Percentiles rank a stretch among this genome's conserved stretches.
Conservation (phyloP, 2,888 invertebrate species). For the Sarcophaga variegata region DNA sequence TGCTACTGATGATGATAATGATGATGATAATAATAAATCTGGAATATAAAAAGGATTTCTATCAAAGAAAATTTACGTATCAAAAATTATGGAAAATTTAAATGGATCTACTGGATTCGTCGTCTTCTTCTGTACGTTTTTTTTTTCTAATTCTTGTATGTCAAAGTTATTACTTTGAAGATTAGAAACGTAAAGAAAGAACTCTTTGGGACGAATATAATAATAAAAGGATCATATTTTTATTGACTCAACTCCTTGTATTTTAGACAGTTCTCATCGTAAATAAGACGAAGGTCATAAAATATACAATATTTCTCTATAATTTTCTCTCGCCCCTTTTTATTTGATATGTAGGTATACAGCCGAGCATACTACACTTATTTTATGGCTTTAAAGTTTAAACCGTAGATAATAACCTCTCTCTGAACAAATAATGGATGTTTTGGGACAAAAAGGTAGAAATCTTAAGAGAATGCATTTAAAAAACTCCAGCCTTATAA, state of each 20-base stretch:
- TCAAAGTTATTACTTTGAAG: conserved; percentile 53
- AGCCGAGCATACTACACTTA: too few relatives aligned
- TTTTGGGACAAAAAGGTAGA: too few relatives aligned
- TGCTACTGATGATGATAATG: too few relatives aligned
- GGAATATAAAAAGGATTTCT: conserved; percentile 47
- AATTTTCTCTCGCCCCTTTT: too few relatives aligned
- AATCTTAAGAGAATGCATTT: too few relatives aligned
- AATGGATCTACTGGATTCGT: conserved; percentile 9
- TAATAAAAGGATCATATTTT: neutral
- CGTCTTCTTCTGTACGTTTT: neutral
- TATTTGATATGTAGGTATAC: neutral
- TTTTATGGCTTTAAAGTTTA: too few relatives aligned
- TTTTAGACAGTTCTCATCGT: too few relatives aligned
- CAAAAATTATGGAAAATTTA: conserved; percentile 39
- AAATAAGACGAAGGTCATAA: neutral
- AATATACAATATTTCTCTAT: neutral
- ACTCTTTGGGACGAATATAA: neutral
- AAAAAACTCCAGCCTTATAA: too few relatives aligned
- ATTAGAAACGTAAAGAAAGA: conserved; percentile 49
- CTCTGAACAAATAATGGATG: too few relatives aligned
- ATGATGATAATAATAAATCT: conserved; percentile 45
- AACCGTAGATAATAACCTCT: too few relatives aligned
- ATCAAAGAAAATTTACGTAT: conserved; percentile 22
- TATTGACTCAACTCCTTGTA: too few relatives aligned
- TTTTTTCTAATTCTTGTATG: conserved; percentile 9